Evolutionary conservation across 2,113 vertebrate genomes (phyloP).

Genomic region (Trichomycterus rosablanca): DNA sequence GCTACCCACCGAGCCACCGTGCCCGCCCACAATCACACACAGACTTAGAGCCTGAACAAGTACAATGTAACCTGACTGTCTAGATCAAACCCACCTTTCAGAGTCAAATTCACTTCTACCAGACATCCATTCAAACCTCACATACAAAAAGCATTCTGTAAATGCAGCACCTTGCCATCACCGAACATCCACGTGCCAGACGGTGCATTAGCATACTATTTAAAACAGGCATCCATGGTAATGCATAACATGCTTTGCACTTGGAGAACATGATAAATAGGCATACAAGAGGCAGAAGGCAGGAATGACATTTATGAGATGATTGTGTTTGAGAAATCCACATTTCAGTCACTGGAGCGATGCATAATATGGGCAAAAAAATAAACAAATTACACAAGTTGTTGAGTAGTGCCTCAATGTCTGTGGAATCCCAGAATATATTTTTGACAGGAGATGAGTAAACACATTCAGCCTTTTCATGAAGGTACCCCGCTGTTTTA

Average conservation of each 20-base stretch:
- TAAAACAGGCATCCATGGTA: constrained; percentile 22
- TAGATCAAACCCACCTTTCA: too few relatives aligned
- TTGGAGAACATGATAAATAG: constrained; percentile 13
- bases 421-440: background rate
- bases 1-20: too few relatives aligned
- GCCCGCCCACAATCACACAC: too few relatives aligned
- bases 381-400: background rate
- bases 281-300: background rate
- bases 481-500: background rate
- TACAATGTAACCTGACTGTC: too few relatives aligned
- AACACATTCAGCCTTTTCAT: background rate
- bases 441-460: background rate
- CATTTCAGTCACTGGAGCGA: background rate
- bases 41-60: too few relatives aligned
- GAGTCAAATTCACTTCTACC: too few relatives aligned
- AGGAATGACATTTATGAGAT: constrained; percentile 3
- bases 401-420: background rate
- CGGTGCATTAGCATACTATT: constrained; percentile 21
- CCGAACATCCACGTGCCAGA: background rate
- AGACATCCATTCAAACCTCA: too few relatives aligned
- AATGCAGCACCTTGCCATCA: too few relatives aligned
- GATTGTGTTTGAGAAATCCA: background rate
- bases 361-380: background rate
- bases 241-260: constrained; percentile 11
- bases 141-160: too few relatives aligned